These are phyloP conservation scores for Colinus virginianus DNA, from an alignment of 2,113 vertebrate species.

Conservation along the genomic window DNA sequence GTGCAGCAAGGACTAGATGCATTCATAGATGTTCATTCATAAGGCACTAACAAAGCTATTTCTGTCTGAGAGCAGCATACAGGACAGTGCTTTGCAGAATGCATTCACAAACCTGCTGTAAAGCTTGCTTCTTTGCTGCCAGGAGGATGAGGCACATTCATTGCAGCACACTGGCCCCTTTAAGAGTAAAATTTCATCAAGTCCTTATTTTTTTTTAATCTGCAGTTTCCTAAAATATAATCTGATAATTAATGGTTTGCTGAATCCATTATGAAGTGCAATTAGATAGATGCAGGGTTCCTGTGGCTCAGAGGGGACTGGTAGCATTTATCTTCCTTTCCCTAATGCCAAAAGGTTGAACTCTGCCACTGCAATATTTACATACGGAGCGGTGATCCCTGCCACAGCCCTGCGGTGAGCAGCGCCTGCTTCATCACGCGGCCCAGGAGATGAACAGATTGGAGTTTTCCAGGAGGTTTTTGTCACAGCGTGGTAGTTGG, in stretches of 20 bases:
- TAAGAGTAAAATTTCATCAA: slow-evolving; percentile 45
- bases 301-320: slow-evolving; percentile 51
- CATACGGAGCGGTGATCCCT: background rate
- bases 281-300: slow-evolving; percentile 68
- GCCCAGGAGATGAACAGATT: background rate
- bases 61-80: background rate
- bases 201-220: background rate
- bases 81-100: background rate
- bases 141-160: background rate
- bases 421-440: background rate
- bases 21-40: background rate
- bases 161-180: background rate
- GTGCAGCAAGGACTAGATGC: background rate
- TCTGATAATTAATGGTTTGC: slow-evolving; percentile 78
- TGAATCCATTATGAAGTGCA: slow-evolving; percentile 74
- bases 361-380: background rate
- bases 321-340: slow-evolving; percentile 71
- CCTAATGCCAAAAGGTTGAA: slow-evolving; percentile 22
- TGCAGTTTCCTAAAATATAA: slow-evolving; percentile 62
- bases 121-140: background rate
- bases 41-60: background rate
- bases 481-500: background rate
- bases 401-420: fast-evolving
- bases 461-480: background rate
- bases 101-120: background rate